phyloP scores from a whole-genome alignment of 2,888 invertebrate species.

The Phymatocera aterrima region DNA sequence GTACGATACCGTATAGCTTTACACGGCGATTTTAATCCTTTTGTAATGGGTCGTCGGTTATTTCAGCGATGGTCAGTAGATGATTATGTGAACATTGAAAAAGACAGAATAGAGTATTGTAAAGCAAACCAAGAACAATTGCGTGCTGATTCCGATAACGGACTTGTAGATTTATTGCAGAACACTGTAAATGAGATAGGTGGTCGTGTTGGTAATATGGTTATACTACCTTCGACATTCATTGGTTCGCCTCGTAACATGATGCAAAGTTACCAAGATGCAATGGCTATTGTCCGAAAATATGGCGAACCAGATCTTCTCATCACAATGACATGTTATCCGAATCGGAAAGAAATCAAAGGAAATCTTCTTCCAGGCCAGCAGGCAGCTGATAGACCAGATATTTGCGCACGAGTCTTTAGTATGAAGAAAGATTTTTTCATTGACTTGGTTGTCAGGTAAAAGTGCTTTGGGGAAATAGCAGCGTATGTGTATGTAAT shows the following conservation, averaged over 20 bases:
- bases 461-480: slow-evolving; percentile 51
- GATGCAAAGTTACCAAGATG: slow-evolving; percentile 56
- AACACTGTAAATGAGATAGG: too few species aligned
- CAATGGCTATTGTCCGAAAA: slow-evolving; percentile 53
- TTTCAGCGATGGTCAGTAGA: too few species aligned
- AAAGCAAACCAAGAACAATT: too few species aligned
- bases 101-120: too few species aligned
- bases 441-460: slow-evolving; percentile 47
- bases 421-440: slow-evolving; percentile 51
- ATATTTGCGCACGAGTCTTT: slow-evolving; percentile 51
- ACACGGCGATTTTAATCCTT: too few species aligned
- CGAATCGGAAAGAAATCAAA: slow-evolving; percentile 53
- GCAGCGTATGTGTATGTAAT: slow-evolving; percentile 50
- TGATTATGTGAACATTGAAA: too few species aligned
- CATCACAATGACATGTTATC: slow-evolving; percentile 46
- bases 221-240: slow-evolving; percentile 68
- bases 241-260: slow-evolving; percentile 65
- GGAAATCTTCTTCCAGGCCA: slow-evolving; percentile 50
- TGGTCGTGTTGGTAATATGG: slow-evolving; percentile 59
- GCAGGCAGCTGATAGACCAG: slow-evolving; percentile 52
- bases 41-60: too few species aligned
- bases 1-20: too few species aligned
- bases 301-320: slow-evolving; percentile 52
- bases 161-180: too few species aligned
- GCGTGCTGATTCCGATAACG: too few species aligned